Base-by-base conservation (phyloP, 2,797 vertebrate genomes). In the Lacerta agilis region DNA sequence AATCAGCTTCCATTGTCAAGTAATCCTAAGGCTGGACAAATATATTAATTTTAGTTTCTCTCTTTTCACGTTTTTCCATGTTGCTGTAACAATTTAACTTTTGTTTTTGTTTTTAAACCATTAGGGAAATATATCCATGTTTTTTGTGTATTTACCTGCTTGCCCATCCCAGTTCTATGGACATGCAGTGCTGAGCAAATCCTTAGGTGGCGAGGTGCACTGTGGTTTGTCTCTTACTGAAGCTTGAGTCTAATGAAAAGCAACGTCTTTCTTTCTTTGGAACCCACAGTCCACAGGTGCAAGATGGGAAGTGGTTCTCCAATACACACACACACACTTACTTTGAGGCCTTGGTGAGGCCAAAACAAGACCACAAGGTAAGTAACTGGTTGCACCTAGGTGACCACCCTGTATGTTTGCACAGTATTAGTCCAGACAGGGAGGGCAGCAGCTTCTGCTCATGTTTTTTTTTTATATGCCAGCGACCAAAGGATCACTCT, bases 351-450 rank as follows among this genome's bases (percentile, higher is more conserved):
- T 87, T 90, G 86, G 3, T 86, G 88, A 69, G 88, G 83, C 88
- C 8, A 76, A 90, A 89, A 9, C 61, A 67, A 85, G 25, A 23
- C 87, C 77, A 73, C 86, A 93, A 91, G 45, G 15, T 80, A 90
- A 78, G 25, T 85, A 86, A 86, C 25, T 90, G 36, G 79, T 55
- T 0, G 23, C 83, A 85, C 45, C 87, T 82, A 45, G 49, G 83
- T 92, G 91, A 85, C 87, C 86, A n/a, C n/a, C 92, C 69, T 73
- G 38, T 20, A 49, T 80, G 67, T 80, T 80, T 85, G 55, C 72
- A 17, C 36, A 76, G 25, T 66, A 75, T 72, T 87, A 73, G 36
- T 64, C 55, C 20, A 66, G 67, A 79, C 29, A 58, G 29, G 23
- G 58, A 73, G 8, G 11, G 23, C 27, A 36, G 41, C n/a, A 27